Evolutionary conservation across 2,113 vertebrate species (phyloP), one percentile per base, ranked within the genome.

Genomic region (Nannospalax galili): DNA sequence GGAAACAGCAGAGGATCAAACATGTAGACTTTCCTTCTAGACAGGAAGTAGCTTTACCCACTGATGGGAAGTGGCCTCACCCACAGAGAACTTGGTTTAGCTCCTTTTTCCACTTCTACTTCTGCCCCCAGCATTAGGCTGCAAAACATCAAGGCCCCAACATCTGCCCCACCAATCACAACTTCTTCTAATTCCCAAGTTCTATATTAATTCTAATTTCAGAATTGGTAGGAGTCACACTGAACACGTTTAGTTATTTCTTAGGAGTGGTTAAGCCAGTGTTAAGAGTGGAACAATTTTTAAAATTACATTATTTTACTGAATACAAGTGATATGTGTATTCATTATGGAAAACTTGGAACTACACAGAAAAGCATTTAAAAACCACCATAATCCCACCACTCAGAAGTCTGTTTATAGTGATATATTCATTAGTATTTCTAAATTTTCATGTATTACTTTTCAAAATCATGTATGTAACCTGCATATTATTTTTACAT

Each of bases 361-460:
- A 28, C 72, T 86, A 52, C 37, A 14, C 35, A 90, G 15, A 58
- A 42, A 84, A 62, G 14, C 19, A 89, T 84, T n/a, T n/a, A n/a
- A n/a, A 67, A 87, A 75, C 65, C 22, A 84, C 79, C 74, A 40
- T n/a, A 78, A 62, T 92, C 48, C 37, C n/a, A 64, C 67, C 52
- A 90, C 60, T 96, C n/a, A 60, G 69, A 93, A 79, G 62, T 79
- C 67, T 72, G 30, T 80, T 84, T 88, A 10, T 56, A 88, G 22
- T 70, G n/a, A 24, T 60, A 11, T 37, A 2, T 74, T 9, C 17
- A 4, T 75, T 78, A 10, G 32, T 89, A 17, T 75, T 65, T 80
- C 82, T 35, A 45, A 93, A 69, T 73, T 72, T 2, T n/a, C 16
- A 35, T 40, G 1, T 40, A 24, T 85, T 96, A 80, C 69, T 60